These are phyloP conservation scores for Leptopilina drosophilae DNA, from an alignment of 2,888 invertebrate genomes.

Conservation along the genomic window DNA sequence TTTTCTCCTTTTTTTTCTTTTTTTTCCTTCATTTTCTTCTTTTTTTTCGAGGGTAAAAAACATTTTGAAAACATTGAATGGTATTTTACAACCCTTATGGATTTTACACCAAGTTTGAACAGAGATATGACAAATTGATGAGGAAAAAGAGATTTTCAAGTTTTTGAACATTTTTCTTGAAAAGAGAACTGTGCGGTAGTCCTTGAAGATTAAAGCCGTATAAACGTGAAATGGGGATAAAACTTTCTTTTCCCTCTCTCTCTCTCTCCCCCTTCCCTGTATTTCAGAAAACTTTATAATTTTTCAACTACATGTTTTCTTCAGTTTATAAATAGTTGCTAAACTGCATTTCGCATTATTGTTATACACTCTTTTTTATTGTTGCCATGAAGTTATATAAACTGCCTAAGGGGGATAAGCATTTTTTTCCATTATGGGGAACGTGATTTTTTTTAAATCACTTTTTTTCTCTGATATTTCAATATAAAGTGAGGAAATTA, in stretches of 20 bases:
- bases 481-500: too few species aligned
- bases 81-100: slow-evolving; percentile 12
- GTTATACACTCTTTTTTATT: too few species aligned
- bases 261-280: too few species aligned
- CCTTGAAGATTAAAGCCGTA: slow-evolving; percentile 3
- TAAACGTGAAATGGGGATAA: background rate
- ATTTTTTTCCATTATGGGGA: too few species aligned
- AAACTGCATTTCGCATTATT: too few species aligned
- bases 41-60: background rate
- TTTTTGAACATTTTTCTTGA: slow-evolving; percentile 3
- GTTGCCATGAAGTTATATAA: too few species aligned
- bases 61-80: slow-evolving; percentile 11
- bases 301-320: background rate
- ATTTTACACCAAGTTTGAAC: slow-evolving; percentile 15
- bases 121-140: slow-evolving; percentile 14
- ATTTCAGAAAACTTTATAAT: background rate
- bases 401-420: too few species aligned
- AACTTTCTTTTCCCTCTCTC: background rate
- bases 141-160: slow-evolving; percentile 2
- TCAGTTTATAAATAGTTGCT: too few species aligned
- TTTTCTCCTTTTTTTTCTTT: background rate
- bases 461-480: too few species aligned
- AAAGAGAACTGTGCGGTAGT: slow-evolving; percentile 3
- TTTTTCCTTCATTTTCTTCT: background rate
- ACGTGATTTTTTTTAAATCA: too few species aligned